phyloP scores from a whole-genome alignment of 2,797 vertebrate species.

The Anas bernieri region DNA sequence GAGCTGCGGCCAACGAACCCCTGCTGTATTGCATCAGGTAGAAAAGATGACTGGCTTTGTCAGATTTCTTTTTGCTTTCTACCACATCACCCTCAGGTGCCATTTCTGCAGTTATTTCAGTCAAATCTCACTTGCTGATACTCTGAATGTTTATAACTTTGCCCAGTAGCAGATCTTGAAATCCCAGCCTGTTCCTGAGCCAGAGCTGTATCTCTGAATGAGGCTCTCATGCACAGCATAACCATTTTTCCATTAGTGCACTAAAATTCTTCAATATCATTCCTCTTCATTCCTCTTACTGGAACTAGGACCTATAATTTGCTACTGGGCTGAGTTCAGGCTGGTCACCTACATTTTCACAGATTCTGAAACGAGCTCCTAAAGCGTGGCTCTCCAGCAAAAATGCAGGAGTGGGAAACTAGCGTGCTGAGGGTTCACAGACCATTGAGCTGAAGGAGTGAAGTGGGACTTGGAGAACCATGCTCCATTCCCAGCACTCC shows the following conservation, averaged over 20 bases:
- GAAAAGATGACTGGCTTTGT: not conserved
- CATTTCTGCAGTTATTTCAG: not conserved
- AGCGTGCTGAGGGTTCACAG: not conserved
- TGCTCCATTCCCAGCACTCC: not conserved
- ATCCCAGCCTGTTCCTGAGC: not conserved
- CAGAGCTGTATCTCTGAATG: not conserved
- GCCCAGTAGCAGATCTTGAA: not conserved
- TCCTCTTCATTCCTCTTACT: not conserved
- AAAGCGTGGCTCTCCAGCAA: accelerated
- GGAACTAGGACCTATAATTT: not conserved
- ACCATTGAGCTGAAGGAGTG: not conserved
- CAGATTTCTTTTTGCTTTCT: not conserved
- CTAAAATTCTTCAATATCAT: not conserved
- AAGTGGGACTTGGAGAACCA: not conserved
- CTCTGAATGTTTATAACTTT: not conserved
- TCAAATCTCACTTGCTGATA: not conserved
- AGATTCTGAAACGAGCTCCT: not conserved
- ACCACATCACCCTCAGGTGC: accelerated
- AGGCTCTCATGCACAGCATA: not conserved
- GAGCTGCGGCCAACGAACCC: not conserved
- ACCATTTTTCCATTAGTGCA: not conserved
- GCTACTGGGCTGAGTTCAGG: not conserved
- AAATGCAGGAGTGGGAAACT: not conserved
- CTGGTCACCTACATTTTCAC: not conserved
- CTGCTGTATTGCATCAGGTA: not conserved